Conservation (phyloP, 2,797 vertebrate genomes). For the Arctocebus calabarensis region DNA sequence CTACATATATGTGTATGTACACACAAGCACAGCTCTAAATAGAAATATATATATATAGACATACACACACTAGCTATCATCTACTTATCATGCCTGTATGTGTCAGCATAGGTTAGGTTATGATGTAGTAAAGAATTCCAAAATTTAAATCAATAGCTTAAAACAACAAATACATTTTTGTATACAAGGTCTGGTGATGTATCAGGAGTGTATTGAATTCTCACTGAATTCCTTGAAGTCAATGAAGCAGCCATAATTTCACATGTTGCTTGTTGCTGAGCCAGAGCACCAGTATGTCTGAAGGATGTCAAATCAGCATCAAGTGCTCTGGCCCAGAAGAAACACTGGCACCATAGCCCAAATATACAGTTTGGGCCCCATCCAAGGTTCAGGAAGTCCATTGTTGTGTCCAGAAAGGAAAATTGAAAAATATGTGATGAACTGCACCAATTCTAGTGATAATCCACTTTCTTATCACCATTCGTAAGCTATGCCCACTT, state of each 20-base stretch:
- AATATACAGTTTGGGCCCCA: neutral
- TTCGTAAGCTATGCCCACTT: neutral
- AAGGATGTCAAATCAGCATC: neutral
- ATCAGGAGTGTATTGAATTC: neutral
- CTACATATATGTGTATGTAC: no score
- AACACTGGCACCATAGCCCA: neutral
- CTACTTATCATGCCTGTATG: neutral
- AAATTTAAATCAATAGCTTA: neutral
- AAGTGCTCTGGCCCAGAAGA: neutral
- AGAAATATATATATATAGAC: no score
- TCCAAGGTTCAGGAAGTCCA: neutral
- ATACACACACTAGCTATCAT: neutral
- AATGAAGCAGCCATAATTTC: neutral
- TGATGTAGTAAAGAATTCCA: neutral
- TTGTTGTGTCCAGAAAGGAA: neutral
- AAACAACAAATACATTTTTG: neutral
- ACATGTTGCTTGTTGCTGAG: neutral
- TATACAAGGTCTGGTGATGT: neutral
- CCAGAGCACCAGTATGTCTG: neutral
- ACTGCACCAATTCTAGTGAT: neutral
- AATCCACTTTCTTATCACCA: neutral
- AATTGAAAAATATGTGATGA: neutral
- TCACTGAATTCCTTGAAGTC: neutral
- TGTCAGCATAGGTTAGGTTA: neutral
- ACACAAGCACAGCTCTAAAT: neutral